Percentiles rank a stretch among this genome's conserved stretches.
Evolutionary conservation across 2,113 vertebrate species (phyloP).

Genomic region (Lamprotornis superbus): DNA sequence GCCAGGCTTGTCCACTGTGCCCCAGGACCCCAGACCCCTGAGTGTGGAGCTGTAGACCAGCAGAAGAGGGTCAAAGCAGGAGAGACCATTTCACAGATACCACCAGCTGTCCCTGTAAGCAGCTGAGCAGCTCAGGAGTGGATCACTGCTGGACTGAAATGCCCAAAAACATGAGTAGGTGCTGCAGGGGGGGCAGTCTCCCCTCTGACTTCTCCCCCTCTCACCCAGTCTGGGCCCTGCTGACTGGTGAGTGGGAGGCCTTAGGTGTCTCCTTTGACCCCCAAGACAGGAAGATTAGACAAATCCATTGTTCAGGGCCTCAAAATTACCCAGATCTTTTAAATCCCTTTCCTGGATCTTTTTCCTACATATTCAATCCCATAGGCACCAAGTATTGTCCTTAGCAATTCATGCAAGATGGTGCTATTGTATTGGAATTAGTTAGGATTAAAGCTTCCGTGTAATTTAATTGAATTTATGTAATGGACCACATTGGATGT

Average conservation of each 20-base stretch:
- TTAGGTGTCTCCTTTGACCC: neutral
- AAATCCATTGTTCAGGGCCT: neutral
- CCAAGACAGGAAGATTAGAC: neutral
- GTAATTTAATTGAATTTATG: conserved; percentile 15
- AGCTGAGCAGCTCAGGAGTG: neutral
- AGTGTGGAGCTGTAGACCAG: neutral
- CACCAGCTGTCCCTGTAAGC: neutral
- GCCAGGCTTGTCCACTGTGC: neutral
- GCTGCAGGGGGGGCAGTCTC: rapidly evolving
- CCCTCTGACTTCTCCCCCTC: neutral
- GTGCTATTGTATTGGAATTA: conserved; percentile 22
- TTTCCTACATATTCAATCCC: neutral
- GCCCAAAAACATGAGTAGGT: neutral
- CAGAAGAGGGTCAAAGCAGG: neutral
- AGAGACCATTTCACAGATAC: neutral
- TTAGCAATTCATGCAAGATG: conserved; percentile 10
- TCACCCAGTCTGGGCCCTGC: neutral
- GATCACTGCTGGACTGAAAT: neutral
- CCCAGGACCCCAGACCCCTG: neutral
- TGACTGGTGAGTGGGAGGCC: neutral
- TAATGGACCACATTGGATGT: neutral
- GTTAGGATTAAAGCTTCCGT: conserved; percentile 7
- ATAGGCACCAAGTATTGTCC: neutral
- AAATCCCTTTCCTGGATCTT: neutral
- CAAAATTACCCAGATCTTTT: neutral